Evolutionary conservation across 37 sponge, comb jelly and placozoan species (phyloP).

Genomic region (Aphrocallistes beatrix): DNA sequence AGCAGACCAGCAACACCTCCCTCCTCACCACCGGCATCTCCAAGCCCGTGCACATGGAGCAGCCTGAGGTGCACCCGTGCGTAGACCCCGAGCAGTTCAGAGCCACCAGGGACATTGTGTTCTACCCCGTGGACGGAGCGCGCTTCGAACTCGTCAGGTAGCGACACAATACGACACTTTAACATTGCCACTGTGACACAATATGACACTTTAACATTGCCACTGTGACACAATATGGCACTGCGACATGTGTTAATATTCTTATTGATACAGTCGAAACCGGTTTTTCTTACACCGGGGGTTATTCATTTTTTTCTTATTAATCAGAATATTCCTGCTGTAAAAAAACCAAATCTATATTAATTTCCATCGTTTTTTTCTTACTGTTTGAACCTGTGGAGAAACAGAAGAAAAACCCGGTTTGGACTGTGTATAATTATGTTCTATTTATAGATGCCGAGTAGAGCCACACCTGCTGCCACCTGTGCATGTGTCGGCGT

Average conservation of each 20-base stretch:
- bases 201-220: background rate
- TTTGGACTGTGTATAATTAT: too few relatives aligned
- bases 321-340: too few relatives aligned
- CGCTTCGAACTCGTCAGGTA: slow-evolving; percentile 60
- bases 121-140: slow-evolving; percentile 58
- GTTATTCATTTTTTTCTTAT: too few relatives aligned
- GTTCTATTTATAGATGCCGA: slow-evolving; percentile 20
- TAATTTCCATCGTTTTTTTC: too few relatives aligned
- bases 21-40: slow-evolving; percentile 31
- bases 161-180: background rate
- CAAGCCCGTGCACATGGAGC: slow-evolving; percentile 51
- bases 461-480: slow-evolving; percentile 57
- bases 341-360: too few relatives aligned
- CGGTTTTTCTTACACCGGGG: too few relatives aligned
- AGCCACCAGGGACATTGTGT: slow-evolving; percentile 41
- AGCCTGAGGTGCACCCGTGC: slow-evolving; percentile 66
- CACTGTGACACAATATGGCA: background rate
- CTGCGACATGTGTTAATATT: too few relatives aligned
- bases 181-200: background rate
- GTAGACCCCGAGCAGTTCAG: slow-evolving; percentile 43
- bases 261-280: too few relatives aligned
- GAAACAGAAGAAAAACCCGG: too few relatives aligned
- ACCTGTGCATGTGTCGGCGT: slow-evolving; percentile 49
- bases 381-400: too few relatives aligned
- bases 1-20: slow-evolving; percentile 4